Conservation (phyloP, 1,140 invertebrate genomes). For the Thalassaphorura encarpata region DNA sequence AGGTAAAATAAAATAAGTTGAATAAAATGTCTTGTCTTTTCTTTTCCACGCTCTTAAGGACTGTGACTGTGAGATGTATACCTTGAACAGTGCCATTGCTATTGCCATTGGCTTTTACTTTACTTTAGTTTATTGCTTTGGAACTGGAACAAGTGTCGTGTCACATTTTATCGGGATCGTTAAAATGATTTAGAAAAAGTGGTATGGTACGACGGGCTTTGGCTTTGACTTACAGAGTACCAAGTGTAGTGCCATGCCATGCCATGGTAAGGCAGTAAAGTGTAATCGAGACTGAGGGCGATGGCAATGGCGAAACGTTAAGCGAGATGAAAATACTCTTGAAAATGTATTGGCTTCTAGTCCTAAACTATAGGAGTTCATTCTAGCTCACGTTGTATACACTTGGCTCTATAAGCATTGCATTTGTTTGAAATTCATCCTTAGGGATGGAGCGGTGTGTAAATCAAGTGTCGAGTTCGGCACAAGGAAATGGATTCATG, state of each 20-base stretch:
- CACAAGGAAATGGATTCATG: background rate
- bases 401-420: background rate
- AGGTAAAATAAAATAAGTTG: slow-evolving; percentile 14
- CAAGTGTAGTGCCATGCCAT: too few species aligned
- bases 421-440: background rate
- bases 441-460: too few species aligned
- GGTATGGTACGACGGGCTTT: too few species aligned
- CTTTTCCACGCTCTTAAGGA: background rate
- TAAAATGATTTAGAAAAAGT: too few species aligned
- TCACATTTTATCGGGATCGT: too few species aligned
- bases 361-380: background rate
- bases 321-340: background rate
- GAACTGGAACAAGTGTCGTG: too few species aligned
- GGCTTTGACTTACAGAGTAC: too few species aligned
- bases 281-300: too few species aligned
- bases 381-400: background rate
- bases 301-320: too few species aligned
- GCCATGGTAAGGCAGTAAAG: too few species aligned
- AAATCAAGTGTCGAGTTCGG: background rate
- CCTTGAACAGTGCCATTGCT: background rate
- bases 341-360: background rate
- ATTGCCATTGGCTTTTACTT: background rate
- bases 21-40: background rate
- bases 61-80: background rate
- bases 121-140: background rate